phyloP scores from a whole-genome alignment of 2,888 invertebrate species.

The Achlya flavicornis region DNA sequence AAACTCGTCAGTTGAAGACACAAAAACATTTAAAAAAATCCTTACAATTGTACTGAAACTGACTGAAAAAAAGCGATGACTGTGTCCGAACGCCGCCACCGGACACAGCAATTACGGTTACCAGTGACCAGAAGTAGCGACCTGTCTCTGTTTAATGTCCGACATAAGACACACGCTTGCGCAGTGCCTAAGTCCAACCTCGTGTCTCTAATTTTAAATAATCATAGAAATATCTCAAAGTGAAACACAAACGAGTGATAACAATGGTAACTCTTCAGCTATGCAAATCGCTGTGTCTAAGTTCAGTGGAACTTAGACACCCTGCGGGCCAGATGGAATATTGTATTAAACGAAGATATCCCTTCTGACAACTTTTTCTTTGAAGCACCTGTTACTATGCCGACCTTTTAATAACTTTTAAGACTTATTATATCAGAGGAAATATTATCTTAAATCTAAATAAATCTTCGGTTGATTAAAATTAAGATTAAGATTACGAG shows the following conservation, averaged over 20 bases:
- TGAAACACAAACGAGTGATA: slow-evolving; percentile 21
- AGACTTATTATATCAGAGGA: slow-evolving; percentile 4
- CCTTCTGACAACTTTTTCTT: slow-evolving; percentile 43
- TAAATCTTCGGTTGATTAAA: background rate
- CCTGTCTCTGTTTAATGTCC: too few relatives aligned
- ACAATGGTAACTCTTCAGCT: slow-evolving; percentile 23
- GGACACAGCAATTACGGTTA: too few relatives aligned
- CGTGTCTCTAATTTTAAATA: background rate
- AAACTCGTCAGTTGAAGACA: too few relatives aligned
- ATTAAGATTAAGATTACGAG: background rate
- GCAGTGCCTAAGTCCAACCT: too few relatives aligned
- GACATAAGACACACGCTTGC: too few relatives aligned
- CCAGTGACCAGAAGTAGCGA: too few relatives aligned
- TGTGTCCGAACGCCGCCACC: too few relatives aligned
- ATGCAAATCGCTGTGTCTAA: slow-evolving; percentile 44
- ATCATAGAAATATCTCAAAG: slow-evolving; percentile 8
- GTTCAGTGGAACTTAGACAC: slow-evolving; percentile 34
- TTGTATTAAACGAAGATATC: slow-evolving; percentile 35
- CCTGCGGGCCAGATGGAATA: slow-evolving; percentile 34
- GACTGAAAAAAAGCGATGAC: too few relatives aligned
- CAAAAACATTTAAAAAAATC: too few relatives aligned
- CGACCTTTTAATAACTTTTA: slow-evolving; percentile 29
- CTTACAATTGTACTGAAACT: too few relatives aligned
- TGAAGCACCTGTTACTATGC: slow-evolving; percentile 43
- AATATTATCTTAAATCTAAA: background rate